Base-by-base conservation (phyloP, 1,140 invertebrate genomes). In the Aphaenogaster ashmeadi region DNA sequence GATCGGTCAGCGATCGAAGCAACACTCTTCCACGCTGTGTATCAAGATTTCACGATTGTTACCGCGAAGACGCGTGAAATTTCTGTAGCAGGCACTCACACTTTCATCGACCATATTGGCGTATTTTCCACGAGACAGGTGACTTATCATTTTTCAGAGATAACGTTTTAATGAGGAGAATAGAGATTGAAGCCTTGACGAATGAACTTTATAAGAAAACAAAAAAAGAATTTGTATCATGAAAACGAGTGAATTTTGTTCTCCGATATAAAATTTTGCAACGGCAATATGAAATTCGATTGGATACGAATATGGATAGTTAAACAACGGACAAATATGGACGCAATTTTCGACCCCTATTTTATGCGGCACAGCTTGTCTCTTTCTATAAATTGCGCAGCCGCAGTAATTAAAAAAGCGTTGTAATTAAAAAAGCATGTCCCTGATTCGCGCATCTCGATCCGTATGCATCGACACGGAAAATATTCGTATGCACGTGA, bases 381-480 rank as follows among this genome's bases (percentile, higher is more conserved):
- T 50, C 44, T 69, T 71, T 81, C 50, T 50, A 71, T 71, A 71
- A 81, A 81, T 81, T 71, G 79, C 64, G 21, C 77, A n/a, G 27
- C 64, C 18, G 52, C 50, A 71, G 36, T 15, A 47, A n/a, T n/a
- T n/a, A n/a, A n/a, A n/a, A n/a, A n/a, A n/a, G 33, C 21, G 47
- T 52, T 71, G 66, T 81, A 81, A 81, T 81, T 81, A 81, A 81
- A 81, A 71, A 44, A 44, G 52, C 21, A 52, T 15, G 13, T 52
- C 33, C 33, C 47, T 3, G 47, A 81, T 81, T 69, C 52, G 27
- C 66, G 21, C 44, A 8, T 13, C 62, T 41, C 78, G 47, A 80
- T 80, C 21, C 36, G 36, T 54, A 69, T 69, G 36, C 78, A 69
- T n/a, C 47, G 47, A 54, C 62, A 80, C 36, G 78, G 36, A 80